Evolutionary conservation across 2,888 invertebrate species (phyloP), one percentile per base, ranked within the genome.

Genomic region (Calliscelio sp.): DNA sequence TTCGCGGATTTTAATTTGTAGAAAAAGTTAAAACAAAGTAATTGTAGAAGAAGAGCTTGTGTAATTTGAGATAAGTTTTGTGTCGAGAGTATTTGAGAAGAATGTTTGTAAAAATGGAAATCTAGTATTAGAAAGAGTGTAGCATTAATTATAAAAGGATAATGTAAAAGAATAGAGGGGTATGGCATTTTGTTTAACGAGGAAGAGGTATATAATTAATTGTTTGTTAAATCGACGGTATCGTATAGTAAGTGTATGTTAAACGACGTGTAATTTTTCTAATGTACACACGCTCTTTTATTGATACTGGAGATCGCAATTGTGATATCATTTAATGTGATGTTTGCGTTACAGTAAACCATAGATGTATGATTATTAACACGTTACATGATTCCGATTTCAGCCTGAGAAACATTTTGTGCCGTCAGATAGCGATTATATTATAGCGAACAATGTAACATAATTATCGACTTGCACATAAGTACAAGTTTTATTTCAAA

Each of bases 331-430:
- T 57, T 70, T 81, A 81, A 81, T 81, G 73, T 63, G 79, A 84
- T 79, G 83, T 79, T 84, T 79, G 83, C 83, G 83, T 84, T 84
- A 75, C 83, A 79, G 73, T 74, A 66, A 74, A 74, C 83, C 83
- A 84, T 84, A 84, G 83, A 84, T 79, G 63, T 79, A 75, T 63
- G 83, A 84, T 84, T 84, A 84, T 79, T 82, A 84, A 74, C 79
- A 79, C 83, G 83, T 84, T 84, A 79, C 79, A 79, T 49, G 83
- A 68, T 68, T 74, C 61, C 63, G 55, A 75, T 81, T 81, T 81
- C 75, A 70, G 70, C 63, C 63, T 65, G 79, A 74, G 57, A 75
- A 79, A 70, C 44, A 46, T 63, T 41, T 68, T 66, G 24, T 46
- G 57, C 28, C 24, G 44, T n/a, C 55, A 74, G 57, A 59, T 70